Conservation (phyloP, 2,797 vertebrate species). For the Acanthopagrus latus region DNA sequence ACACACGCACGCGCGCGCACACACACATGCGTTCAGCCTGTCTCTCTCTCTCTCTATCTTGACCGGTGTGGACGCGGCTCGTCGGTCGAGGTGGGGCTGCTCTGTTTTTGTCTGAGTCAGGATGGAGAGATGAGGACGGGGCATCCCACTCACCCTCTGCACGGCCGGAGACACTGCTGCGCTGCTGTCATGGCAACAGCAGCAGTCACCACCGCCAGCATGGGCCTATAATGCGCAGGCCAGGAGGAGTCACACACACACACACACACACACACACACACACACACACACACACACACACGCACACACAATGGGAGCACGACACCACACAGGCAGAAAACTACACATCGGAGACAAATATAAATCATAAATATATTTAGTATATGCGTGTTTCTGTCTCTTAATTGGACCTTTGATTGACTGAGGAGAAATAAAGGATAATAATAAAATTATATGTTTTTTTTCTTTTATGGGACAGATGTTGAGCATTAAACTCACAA, state of each 20-base stretch:
- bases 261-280: constrained; percentile 30
- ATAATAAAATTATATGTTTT: no score
- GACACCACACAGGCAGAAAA: constrained; percentile 38
- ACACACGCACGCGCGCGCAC: constrained; percentile 22
- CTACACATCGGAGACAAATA: constrained; percentile 25
- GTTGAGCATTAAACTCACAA: not conserved
- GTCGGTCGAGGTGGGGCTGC: constrained; percentile 65
- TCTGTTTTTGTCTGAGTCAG: constrained; percentile 76
- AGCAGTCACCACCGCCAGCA: constrained; percentile 91
- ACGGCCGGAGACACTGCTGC: constrained; percentile 88
- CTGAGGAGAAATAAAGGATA: not conserved
- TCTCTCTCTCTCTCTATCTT: constrained; percentile 23
- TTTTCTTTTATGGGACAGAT: constrained; percentile 1
- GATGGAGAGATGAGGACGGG: constrained; percentile 85
- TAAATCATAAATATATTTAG: constrained; percentile 15
- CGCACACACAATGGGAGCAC: constrained; percentile 24
- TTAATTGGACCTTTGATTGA: constrained; percentile 1
- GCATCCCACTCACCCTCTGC: constrained; percentile 88
- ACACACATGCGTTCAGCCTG: constrained; percentile 18
- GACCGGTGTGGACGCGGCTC: constrained; percentile 24
- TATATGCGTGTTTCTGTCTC: not conserved
- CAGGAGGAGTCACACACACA: constrained; percentile 71
- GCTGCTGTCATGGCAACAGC: constrained; percentile 96
- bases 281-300: constrained; percentile 30
- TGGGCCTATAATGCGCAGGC: constrained; percentile 85